Conservation (phyloP, 2,113 vertebrate genomes). For the Thunnus thynnus region DNA sequence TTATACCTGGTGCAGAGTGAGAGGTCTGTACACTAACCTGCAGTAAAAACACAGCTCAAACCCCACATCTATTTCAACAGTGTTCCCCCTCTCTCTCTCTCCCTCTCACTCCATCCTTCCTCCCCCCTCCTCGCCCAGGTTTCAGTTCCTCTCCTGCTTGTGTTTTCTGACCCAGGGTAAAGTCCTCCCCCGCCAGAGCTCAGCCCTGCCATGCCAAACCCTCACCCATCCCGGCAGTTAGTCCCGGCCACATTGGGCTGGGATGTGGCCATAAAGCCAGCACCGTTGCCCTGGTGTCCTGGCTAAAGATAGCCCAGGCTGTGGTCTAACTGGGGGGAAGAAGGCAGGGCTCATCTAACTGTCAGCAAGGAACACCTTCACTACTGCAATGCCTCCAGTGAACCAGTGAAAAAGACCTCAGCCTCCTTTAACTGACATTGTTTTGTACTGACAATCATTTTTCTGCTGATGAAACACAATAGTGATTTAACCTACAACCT, state of each 20-base stretch:
- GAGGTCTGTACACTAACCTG: neutral
- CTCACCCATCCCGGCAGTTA: slow-evolving; percentile 75
- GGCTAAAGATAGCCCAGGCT: slow-evolving; percentile 71
- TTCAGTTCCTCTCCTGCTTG: slow-evolving; percentile 80
- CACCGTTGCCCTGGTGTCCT: slow-evolving; percentile 39
- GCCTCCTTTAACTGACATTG: slow-evolving; percentile 20
- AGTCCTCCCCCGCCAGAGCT: slow-evolving; percentile 7
- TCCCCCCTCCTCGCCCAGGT: slow-evolving; percentile 53
- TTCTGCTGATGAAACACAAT: too few species aligned
- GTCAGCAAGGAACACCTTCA: slow-evolving; percentile 71
- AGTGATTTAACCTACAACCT: neutral
- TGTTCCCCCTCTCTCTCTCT: neutral
- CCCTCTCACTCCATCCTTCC: slow-evolving; percentile 36
- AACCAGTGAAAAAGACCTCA: neutral
- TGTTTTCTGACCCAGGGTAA: slow-evolving; percentile 42
- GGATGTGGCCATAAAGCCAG: slow-evolving; percentile 73
- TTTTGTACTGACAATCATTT: neutral
- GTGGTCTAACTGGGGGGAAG: slow-evolving; percentile 54
- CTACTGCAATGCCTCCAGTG: slow-evolving; percentile 12
- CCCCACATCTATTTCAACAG: slow-evolving; percentile 10
- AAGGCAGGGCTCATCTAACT: slow-evolving; percentile 65
- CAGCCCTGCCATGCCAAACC: slow-evolving; percentile 65
- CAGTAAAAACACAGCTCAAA: slow-evolving; percentile 3
- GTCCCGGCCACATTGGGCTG: slow-evolving; percentile 41
- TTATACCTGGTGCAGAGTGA: neutral